Percentiles rank a stretch among this genome's conserved stretches.
Conservation (phyloP, 2,888 invertebrate genomes). For the Cryptus armator region DNA sequence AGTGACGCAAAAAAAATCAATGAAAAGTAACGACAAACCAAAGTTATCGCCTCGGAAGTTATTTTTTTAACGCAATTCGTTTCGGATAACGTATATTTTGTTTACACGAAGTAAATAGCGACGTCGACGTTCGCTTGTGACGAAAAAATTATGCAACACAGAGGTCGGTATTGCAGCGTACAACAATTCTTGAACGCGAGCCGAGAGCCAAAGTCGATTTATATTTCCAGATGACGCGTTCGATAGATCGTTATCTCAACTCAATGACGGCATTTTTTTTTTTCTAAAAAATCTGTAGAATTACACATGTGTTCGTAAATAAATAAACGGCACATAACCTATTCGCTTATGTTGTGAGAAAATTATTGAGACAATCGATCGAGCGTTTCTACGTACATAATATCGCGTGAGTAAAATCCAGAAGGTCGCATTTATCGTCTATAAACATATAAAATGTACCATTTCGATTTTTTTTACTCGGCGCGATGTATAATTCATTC, state of each 20-base stretch:
- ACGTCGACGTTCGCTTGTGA: neutral
- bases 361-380: too few species aligned
- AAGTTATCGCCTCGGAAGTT: too few species aligned
- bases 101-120: too few species aligned
- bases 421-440: neutral
- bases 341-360: too few species aligned
- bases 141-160: neutral
- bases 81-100: neutral
- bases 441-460: neutral
- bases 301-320: neutral
- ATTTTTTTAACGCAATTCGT: neutral
- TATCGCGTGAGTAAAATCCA: neutral
- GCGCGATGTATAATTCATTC: neutral
- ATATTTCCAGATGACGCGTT: neutral
- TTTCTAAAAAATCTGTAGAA: neutral
- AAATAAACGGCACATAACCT: conserved; percentile 7
- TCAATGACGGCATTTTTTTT: neutral
- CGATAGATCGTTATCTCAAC: conserved; percentile 18
- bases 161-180: too few species aligned
- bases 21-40: too few species aligned
- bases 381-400: neutral
- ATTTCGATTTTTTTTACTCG: neutral
- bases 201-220: neutral
- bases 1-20: too few species aligned
- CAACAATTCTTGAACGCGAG: neutral